phyloP scores from a whole-genome alignment of 2,113 vertebrate species.

The Cavia porcellus region DNA sequence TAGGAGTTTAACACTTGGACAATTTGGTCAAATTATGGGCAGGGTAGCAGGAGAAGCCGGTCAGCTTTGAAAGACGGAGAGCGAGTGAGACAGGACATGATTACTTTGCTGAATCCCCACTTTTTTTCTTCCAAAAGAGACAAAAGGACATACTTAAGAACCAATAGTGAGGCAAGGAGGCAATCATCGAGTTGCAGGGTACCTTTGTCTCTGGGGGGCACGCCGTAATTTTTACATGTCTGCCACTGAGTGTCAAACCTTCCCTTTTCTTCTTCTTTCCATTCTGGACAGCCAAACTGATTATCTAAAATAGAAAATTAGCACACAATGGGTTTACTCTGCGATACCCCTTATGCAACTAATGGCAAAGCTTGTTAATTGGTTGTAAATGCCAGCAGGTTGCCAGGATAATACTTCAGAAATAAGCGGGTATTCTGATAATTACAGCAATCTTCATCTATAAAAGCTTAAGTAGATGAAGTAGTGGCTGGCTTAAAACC shows the following conservation, averaged over 20 bases:
- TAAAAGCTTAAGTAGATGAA: slow-evolving; percentile 96
- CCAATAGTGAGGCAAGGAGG: slow-evolving; percentile 88
- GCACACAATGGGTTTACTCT: slow-evolving; percentile 93
- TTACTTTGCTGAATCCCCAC: slow-evolving; percentile 89
- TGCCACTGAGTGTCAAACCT: slow-evolving; percentile 93
- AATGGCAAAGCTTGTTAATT: slow-evolving; percentile 99
- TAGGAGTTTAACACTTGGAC: slow-evolving; percentile 88
- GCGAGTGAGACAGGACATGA: slow-evolving; percentile 88
- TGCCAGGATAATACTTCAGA: slow-evolving; percentile 98
- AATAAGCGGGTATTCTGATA: slow-evolving; percentile 99
- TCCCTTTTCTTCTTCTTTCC: slow-evolving; percentile 91
- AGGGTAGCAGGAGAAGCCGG: slow-evolving; percentile 87
- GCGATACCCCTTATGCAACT: slow-evolving; percentile 95
- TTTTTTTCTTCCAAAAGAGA: slow-evolving; percentile 90
- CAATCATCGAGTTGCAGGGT: slow-evolving; percentile 90
- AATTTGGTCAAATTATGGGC: slow-evolving; percentile 92
- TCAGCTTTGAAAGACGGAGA: slow-evolving; percentile 82
- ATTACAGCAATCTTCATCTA: slow-evolving; percentile 99
- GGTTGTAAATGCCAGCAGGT: slow-evolving; percentile 98
- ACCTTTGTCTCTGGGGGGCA: slow-evolving; percentile 92
- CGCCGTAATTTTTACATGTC: slow-evolving; percentile 90
- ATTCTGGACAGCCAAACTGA: slow-evolving; percentile 92
- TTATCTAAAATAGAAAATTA: slow-evolving; percentile 96
- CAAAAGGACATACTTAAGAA: slow-evolving; percentile 92
- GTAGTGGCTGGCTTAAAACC: slow-evolving; percentile 94